Evolutionary conservation across 37 sponge, comb jelly and placozoan genomes (phyloP), one percentile per base, ranked within the genome.

Genomic region (Ephydatia muelleri): DNA sequence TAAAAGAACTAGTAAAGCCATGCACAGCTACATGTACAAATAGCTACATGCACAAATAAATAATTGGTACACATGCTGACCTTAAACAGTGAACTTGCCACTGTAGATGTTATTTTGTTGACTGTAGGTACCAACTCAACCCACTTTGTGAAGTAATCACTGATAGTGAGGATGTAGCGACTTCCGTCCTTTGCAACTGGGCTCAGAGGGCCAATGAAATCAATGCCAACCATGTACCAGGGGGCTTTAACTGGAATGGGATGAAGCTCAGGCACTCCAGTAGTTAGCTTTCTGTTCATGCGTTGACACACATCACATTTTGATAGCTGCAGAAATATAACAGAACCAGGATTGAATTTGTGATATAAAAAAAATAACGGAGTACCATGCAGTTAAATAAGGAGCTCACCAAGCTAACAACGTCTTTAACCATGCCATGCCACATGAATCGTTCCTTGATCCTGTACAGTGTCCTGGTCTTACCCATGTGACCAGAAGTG

Each of bases 81-180:
- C 86, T 88, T 92, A 73, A 82, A 88, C 39, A 88, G 66, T n/a
- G 85, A 37, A 69, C 35, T 26, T 21, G 93, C 93, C 22, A 88
- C 86, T 34, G 30, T 21, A 70, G 25, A 29, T 37, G 93, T 89
- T 66, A 38, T 33, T 65, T 92, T 88, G 79, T 78, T 49, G 16
- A 77, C 27, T 27, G 80, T 76, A 35, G 88, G 77, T n/a, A 88
- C 33, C 66, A 82, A 85, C 30, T 92, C 86, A 13, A 82, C 87
- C 85, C 77, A 92, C 86, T 88, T 92, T 16, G 89, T 85, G 78
- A 92, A 92, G 73, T 92, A 92, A 75, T 92, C 87, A 80, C 90
- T 89, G 14, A 92, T 47, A 9, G 90, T 89, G 14, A 92, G 67
- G 47, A 92, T 86, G 39, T 80, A 92, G n/a, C 36, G 43, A 38